Evolutionary conservation across 2,113 vertebrate genomes (phyloP).

Genomic region (Megaceryle torquata): DNA sequence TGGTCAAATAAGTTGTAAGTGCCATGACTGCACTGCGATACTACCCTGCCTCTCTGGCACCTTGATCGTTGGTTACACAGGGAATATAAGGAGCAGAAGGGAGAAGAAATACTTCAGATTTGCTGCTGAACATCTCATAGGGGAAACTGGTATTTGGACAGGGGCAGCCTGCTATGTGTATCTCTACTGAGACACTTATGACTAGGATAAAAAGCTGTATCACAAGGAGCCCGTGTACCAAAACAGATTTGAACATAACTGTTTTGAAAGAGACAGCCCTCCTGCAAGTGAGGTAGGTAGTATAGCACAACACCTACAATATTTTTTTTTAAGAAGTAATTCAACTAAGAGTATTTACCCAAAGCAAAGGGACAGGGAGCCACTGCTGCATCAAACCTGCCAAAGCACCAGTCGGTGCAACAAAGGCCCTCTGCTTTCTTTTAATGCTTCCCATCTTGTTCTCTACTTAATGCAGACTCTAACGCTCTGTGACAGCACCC

Average conservation of each 20-base stretch:
- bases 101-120: not conserved
- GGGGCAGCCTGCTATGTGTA: not conserved
- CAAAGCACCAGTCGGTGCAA: fast-evolving
- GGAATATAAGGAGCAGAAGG: not conserved
- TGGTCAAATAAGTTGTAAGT: not conserved
- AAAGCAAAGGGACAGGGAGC: not conserved
- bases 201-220: not conserved
- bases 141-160: fast-evolving
- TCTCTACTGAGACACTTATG: not conserved
- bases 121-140: not conserved
- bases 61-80: not conserved
- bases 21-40: fast-evolving
- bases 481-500: not conserved
- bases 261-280: not conserved
- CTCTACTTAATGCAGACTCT: not conserved
- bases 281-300: not conserved
- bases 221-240: not conserved
- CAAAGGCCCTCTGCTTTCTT: not conserved
- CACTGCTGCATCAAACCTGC: not conserved
- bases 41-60: not conserved
- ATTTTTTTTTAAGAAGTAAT: not conserved
- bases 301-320: not conserved
- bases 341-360: not conserved
- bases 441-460: not conserved
- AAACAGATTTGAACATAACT: not conserved